Evolutionary conservation across 2,888 invertebrate species (phyloP).

Genomic region (Netelia melanura): DNA sequence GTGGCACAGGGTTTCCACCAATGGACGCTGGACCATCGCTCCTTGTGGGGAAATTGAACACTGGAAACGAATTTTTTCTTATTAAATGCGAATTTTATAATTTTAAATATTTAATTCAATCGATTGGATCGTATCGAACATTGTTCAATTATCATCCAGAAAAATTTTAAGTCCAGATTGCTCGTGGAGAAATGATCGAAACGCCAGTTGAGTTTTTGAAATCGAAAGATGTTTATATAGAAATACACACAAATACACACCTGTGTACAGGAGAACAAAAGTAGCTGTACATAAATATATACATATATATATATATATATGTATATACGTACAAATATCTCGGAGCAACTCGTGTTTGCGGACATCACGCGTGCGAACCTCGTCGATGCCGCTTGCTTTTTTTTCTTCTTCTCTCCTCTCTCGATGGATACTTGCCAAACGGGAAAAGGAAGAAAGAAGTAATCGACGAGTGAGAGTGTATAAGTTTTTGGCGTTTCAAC

Average conservation of each 20-base stretch:
- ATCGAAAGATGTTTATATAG: neutral
- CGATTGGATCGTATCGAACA: too few relatives aligned
- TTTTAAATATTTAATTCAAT: too few relatives aligned
- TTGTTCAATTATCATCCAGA: neutral
- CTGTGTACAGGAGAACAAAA: too few relatives aligned
- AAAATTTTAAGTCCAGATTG: neutral
- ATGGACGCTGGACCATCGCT: neutral
- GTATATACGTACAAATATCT: neutral
- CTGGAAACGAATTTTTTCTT: neutral
- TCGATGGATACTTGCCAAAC: constrained; percentile 58
- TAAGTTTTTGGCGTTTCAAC: neutral
- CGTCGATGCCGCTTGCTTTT: neutral
- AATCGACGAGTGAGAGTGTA: neutral
- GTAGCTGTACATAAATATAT: neutral
- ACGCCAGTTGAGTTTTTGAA: neutral
- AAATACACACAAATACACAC: too few relatives aligned
- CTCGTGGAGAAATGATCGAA: neutral
- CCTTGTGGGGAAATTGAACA: neutral
- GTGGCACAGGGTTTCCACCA: constrained; percentile 30
- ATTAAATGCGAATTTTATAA: too few relatives aligned
- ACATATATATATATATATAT: neutral
- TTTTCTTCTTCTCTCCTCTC: constrained; percentile 12
- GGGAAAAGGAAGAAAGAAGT: neutral
- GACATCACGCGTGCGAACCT: constrained; percentile 13
- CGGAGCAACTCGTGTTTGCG: constrained; percentile 54